Conservation (phyloP, 2,888 invertebrate species). For the Desoria tigrina region DNA sequence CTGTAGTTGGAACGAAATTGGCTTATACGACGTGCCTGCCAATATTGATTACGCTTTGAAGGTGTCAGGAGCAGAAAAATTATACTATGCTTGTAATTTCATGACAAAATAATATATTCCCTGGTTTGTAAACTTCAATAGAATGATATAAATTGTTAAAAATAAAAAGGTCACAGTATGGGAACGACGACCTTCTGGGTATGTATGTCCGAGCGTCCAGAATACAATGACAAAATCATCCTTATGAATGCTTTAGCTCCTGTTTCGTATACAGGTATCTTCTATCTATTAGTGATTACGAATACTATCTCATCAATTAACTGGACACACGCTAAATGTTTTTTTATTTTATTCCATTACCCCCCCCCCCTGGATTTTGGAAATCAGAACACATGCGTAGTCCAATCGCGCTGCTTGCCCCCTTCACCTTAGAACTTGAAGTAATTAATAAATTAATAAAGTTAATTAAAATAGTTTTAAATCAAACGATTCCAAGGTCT, state of each 20-base stretch:
- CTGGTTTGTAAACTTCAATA: too few species aligned
- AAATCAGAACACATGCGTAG: constrained; percentile 67
- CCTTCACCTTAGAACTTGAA: constrained; percentile 57
- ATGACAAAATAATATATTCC: constrained; percentile 55
- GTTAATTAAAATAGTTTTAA: not conserved
- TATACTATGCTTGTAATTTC: constrained; percentile 65
- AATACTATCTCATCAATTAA: too few species aligned
- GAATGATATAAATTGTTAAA: too few species aligned
- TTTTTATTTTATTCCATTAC: too few species aligned
- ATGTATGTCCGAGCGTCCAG: constrained; percentile 47
- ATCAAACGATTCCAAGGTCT: not conserved
- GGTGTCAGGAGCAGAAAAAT: constrained; percentile 62
- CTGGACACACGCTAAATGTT: too few species aligned
- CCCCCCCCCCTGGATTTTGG: too few species aligned
- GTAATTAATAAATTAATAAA: constrained; percentile 16
- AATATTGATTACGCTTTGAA: constrained; percentile 72
- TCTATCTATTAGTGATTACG: too few species aligned
- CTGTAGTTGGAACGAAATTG: constrained; percentile 61
- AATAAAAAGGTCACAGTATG: constrained; percentile 92
- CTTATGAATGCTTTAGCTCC: constrained; percentile 47
- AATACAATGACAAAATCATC: constrained; percentile 54
- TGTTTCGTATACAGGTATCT: constrained; percentile 50
- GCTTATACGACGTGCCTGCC: constrained; percentile 68
- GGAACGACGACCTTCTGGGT: constrained; percentile 77
- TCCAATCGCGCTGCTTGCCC: constrained; percentile 69